phyloP scores from a whole-genome alignment of 2,797 vertebrate genomes.

The Syndactyla subalaris region DNA sequence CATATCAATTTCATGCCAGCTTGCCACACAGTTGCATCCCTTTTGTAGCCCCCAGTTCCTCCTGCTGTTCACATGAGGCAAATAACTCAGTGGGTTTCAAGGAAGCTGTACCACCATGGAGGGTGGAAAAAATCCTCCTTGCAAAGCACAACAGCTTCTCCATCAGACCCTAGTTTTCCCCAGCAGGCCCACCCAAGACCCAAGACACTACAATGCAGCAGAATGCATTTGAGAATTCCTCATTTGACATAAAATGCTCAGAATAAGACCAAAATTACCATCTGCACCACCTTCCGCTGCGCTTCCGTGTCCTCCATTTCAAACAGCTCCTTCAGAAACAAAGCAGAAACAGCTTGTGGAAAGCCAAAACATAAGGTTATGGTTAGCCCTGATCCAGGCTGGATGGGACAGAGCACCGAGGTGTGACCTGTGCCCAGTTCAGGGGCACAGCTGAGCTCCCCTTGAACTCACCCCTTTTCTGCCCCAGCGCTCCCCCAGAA shows the following conservation, averaged over 20 bases:
- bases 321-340: constrained; percentile 57
- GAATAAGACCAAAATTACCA: constrained; percentile 48
- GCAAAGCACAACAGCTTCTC: not conserved
- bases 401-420: not conserved
- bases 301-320: not conserved
- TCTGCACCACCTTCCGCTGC: constrained; percentile 19
- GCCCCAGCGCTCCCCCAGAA: not conserved
- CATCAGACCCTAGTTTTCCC: not conserved
- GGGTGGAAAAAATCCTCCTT: not conserved
- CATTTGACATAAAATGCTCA: not conserved
- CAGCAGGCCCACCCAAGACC: not conserved
- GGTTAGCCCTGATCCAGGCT: not conserved
- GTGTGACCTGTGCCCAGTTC: not conserved
- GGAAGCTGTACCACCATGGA: not conserved
- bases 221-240: not conserved
- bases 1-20: not conserved
- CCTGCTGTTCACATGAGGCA: not conserved
- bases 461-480: not conserved
- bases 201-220: not conserved
- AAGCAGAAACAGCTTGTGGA: not conserved
- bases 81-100: not conserved
- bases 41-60: not conserved
- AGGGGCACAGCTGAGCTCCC: not conserved
- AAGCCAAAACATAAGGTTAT: not conserved
- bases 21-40: not conserved